Evolutionary conservation across 2,113 vertebrate species (phyloP).

Genomic region (Kryptolebias marmoratus): DNA sequence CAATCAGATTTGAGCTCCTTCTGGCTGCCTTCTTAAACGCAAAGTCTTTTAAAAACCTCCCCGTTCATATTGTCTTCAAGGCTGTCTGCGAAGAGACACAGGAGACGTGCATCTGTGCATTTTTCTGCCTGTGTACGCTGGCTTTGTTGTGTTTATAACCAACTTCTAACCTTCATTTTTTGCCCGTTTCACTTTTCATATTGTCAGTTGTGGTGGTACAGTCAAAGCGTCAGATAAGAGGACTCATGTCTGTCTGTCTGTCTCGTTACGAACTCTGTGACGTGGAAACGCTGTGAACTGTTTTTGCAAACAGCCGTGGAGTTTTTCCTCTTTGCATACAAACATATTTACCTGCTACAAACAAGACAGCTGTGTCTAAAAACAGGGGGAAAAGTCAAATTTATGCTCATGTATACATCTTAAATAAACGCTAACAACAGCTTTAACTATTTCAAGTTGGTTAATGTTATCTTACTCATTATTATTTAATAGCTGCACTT

Average conservation of each 20-base stretch:
- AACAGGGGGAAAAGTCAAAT: too few species aligned
- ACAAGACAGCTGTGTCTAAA: neutral
- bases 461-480: neutral
- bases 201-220: neutral
- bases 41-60: slow-evolving; percentile 39
- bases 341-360: neutral
- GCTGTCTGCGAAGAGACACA: slow-evolving; percentile 19
- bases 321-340: too few species aligned
- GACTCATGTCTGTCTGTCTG: neutral
- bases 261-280: neutral
- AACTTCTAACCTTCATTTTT: slow-evolving; percentile 13
- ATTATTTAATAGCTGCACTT: neutral
- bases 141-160: slow-evolving; percentile 18
- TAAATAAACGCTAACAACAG: too few species aligned
- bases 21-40: slow-evolving; percentile 23
- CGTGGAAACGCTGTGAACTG: neutral
- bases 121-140: slow-evolving; percentile 1
- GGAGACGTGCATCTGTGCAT: neutral
- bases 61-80: slow-evolving; percentile 33
- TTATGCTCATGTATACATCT: too few species aligned
- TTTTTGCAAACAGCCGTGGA: neutral
- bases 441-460: neutral
- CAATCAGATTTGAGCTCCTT: slow-evolving; percentile 65
- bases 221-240: neutral
- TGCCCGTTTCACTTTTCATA: slow-evolving; percentile 3